A percentile compares a stretch with the other conserved stretches of the same genome.
Conservation (phyloP, 2,888 invertebrate species). For the Cancer borealis region DNA sequence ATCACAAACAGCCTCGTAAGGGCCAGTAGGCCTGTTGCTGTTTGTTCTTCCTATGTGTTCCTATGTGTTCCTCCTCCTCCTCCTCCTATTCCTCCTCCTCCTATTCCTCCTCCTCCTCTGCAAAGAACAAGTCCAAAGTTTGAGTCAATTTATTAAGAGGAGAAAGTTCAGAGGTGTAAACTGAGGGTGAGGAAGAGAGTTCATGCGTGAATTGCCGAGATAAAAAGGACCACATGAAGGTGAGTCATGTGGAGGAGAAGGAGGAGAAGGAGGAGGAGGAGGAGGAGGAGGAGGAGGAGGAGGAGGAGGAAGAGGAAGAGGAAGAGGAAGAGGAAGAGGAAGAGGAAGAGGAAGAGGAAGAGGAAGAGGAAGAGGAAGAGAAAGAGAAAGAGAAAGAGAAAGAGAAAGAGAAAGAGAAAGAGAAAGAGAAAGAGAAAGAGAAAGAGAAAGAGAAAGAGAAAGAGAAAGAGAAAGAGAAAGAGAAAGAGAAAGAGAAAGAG, state of each 20-base stretch:
- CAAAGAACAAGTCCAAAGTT: slow-evolving; percentile 18
- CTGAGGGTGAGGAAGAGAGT: not conserved
- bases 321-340: too few species aligned
- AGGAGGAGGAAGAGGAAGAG: too few species aligned
- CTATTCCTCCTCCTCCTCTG: not conserved
- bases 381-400: not conserved
- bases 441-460: not conserved
- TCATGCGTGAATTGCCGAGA: not conserved
- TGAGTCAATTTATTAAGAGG: slow-evolving; percentile 20
- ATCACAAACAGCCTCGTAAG: too few species aligned
- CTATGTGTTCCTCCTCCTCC: not conserved
- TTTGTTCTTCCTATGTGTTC: too few species aligned
- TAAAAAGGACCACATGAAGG: not conserved
- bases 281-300: not conserved
- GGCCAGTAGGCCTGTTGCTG: too few species aligned
- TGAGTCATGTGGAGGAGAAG: not conserved
- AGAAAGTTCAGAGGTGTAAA: slow-evolving; percentile 5
- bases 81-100: not conserved
- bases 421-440: too few species aligned
- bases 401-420: too few species aligned
- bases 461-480: not conserved
- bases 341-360: too few species aligned
- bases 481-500: not conserved
- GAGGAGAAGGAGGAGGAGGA: not conserved
- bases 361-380: not conserved